Evolutionary conservation across 2,888 invertebrate genomes (phyloP), one percentile per base, ranked within the genome.

Genomic region (Malacosoma neustria): DNA sequence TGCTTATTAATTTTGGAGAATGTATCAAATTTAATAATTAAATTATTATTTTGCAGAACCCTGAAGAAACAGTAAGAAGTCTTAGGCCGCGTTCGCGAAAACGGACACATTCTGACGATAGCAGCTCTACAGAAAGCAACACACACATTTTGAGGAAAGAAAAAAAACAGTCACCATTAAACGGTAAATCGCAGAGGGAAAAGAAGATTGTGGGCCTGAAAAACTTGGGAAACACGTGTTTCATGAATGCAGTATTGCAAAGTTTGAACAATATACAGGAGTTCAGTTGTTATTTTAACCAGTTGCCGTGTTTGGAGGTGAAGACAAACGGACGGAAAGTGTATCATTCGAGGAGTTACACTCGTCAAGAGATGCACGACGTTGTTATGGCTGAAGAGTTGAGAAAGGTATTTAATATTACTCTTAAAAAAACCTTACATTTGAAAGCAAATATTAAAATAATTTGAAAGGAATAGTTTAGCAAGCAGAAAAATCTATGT

Each of bases 191-290:
- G 52, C 86, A 81, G 54, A 74, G 87, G 55, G 89, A 89, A 43
- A 90, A 89, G 58, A 89, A 80, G 57, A 89, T 91, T 40, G 90
- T 92, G 52, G 93, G 94, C 29, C 82, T 94, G 61, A 87, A 93
- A 60, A 94, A 94, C 82, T 85, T 94, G 65, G 94, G 94, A 49
- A 94, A 94, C 67, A 94, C 94, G 35, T 94, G 94, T 72, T 94
- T 94, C 65, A 94, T 94, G 94, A 94, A 94, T 75, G 93, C 93
- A 12, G 94, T 94, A 41, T 77, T 94, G 41, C 94, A 94, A 68
- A 93, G 93, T 51, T 86, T 94, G 76, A 94, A 93, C 66, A 93
- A 94, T 72, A 93, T 94, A 61, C 92, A 93, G 68, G 92, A 93
- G 61, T 94, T 94, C 67, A 93, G 92, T 72, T 91, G 90, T 56